Base-by-base conservation (phyloP, 2,113 vertebrate genomes). In the Pogonocichla stellata region DNA sequence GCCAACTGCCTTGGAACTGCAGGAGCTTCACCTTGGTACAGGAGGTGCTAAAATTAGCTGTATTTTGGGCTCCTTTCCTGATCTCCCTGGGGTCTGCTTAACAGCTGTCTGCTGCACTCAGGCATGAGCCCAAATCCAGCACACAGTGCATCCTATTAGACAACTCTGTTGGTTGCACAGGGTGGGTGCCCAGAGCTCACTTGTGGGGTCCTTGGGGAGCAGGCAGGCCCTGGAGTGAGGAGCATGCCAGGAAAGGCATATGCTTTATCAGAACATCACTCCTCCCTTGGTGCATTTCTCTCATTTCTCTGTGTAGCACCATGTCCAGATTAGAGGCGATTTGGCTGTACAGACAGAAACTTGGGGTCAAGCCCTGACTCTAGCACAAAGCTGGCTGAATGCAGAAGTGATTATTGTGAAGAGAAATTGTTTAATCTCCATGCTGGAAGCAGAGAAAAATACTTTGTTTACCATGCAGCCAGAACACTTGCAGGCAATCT, bases 401-500 rank as follows among this genome's bases (percentile, higher is more conserved):
- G 91, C 80, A 70, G 82, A 92, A 96, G 96, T 94, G 95, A 97
- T 96, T 96, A 97, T 95, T 86, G 64, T 90, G 81, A 73, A 88
- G 80, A 87, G 95, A 88, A 92, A 84, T 80, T 92, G 84, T 82
- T 96, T 96, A 95, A 96, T 96, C 96, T 93, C 86, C 34, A n/a
- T 6, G 10, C 81, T 77, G 82, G 85, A 88, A 95, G 89, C 70
- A 85, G 73, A 89, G 95, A 74, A 94, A 93, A 95, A 82, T 75
- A 95, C 51, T 88, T 97, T 92, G 95, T 94, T 98, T 95, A 96
- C 94, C 82, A 58, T 94, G 65, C 92, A 95, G 94, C 88, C 88
- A 86, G 96, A 96, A 71, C 33, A 22, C 88, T 96, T 93, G 79
- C 86, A 64, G 95, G 64, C 95, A 56, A 91, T 61, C 85, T 29